Conservation (phyloP, 2,113 vertebrate species). For the Eurystomus gularis region DNA sequence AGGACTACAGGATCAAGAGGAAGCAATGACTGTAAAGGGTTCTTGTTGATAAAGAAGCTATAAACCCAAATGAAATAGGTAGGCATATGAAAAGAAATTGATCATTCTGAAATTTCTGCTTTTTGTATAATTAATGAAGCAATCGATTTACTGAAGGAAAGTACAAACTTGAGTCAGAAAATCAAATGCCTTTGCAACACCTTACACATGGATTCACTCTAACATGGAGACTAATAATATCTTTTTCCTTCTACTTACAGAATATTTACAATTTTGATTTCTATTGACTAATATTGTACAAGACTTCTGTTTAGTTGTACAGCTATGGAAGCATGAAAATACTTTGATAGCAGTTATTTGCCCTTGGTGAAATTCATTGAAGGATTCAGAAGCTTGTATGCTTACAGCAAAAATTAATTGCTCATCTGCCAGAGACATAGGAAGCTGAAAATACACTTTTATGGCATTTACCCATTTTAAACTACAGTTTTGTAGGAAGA, state of each 20-base stretch:
- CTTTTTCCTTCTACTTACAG: neutral
- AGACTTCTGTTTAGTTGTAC: neutral
- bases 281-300: neutral
- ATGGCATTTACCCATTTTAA: neutral
- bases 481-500: neutral
- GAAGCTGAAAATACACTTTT: slow-evolving; percentile 11
- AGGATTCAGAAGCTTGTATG: neutral
- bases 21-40: neutral
- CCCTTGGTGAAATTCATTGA: slow-evolving; percentile 24
- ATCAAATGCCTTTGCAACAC: neutral
- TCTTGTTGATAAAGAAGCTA: neutral
- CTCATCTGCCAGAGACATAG: neutral
- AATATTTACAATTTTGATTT: slow-evolving; percentile 25
- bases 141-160: neutral
- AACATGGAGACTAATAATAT: neutral
- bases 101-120: neutral
- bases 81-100: neutral
- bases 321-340: slow-evolving; percentile 1
- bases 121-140: neutral
- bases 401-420: slow-evolving; percentile 30
- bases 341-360: slow-evolving; percentile 6
- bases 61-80: neutral
- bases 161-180: neutral
- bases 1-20: neutral
- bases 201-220: neutral